Evolutionary conservation across 2,888 invertebrate genomes (phyloP), one percentile per base, ranked within the genome.

Genomic region (Myopa testacea): DNA sequence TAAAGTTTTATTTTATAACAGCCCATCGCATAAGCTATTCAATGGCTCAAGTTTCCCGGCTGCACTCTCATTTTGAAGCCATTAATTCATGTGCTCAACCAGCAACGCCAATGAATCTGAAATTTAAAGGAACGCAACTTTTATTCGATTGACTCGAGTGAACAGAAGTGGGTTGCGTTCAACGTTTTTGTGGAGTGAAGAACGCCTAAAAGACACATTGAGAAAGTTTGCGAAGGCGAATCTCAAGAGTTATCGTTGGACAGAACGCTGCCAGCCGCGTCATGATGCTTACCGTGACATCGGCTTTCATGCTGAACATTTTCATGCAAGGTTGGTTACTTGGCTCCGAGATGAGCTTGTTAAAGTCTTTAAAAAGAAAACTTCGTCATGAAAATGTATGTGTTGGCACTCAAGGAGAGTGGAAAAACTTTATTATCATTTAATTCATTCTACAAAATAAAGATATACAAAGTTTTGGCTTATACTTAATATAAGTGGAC

Each of bases 61-160:
- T n/a, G n/a, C n/a, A n/a, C n/a, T 55, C 16, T 16, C 10, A 84
- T 84, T 84, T 81, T 81, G 81, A 82, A 81, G 81, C 84, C 84
- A 84, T 85, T 84, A 84, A 84, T 84, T 85, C 84, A 81, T 78
- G 76, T 68, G 75, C 67, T 63, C 69, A 68, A 38, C 14, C 7
- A 67, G 60, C n/a, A 62, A 16, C 19, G 34, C 14, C 50, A 80
- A 80, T 71, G 81, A 84, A 83, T 84, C 85, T 85, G 82, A 85
- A 55, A 84, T 86, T 86, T 83, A 86, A 86, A 85, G 85, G 86
- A 83, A 85, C 85, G 82, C 85, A 86, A 84, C 78, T 85, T 84
- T 86, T 85, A 85, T 85, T 86, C 83, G 84, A 86, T 85, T 84
- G 84, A 82, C 81, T 81, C 80, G 79, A 78, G 73, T 78, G 37